These are phyloP conservation scores for Toxotes jaculatrix DNA, from an alignment of 2,113 vertebrate species.

Conservation along the genomic window DNA sequence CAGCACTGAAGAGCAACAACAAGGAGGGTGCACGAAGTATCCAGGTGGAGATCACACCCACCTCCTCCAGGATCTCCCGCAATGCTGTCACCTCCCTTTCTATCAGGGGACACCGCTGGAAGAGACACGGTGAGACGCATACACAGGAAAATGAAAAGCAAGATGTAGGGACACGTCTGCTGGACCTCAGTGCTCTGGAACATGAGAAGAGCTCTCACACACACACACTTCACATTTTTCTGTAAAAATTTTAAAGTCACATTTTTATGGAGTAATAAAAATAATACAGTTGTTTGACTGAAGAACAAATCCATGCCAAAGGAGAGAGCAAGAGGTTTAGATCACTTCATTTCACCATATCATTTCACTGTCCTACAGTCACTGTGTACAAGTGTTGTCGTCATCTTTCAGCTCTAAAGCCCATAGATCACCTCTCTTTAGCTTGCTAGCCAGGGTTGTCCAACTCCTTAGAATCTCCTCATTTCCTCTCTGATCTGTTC, in stretches of 20 bases:
- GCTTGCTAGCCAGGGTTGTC: neutral
- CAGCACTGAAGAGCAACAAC: conserved; percentile 92
- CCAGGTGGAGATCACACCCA: conserved; percentile 98
- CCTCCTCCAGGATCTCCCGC: conserved; percentile 95
- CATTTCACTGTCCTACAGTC: conserved; percentile 34
- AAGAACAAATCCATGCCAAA: conserved; percentile 12
- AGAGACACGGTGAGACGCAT: conserved; percentile 93
- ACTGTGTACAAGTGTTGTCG: conserved; percentile 20
- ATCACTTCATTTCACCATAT: conserved; percentile 31
- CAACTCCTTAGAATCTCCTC: neutral
- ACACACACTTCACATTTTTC: neutral
- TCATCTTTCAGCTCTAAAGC: neutral
- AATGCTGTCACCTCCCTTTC: conserved; percentile 99
- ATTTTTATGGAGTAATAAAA: neutral
- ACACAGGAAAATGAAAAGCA: neutral
- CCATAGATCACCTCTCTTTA: neutral
- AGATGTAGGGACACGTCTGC: neutral
- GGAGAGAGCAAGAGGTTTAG: conserved; percentile 43
- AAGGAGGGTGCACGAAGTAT: conserved; percentile 95
- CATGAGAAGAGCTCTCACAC: neutral
- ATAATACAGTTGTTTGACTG: neutral
- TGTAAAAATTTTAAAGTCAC: neutral
- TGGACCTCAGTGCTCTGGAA: neutral
- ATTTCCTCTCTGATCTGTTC: conserved; percentile 2
- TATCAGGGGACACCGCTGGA: conserved; percentile 98